Evolutionary conservation across 2,113 vertebrate species (phyloP).

Genomic region (Octodon degus): DNA sequence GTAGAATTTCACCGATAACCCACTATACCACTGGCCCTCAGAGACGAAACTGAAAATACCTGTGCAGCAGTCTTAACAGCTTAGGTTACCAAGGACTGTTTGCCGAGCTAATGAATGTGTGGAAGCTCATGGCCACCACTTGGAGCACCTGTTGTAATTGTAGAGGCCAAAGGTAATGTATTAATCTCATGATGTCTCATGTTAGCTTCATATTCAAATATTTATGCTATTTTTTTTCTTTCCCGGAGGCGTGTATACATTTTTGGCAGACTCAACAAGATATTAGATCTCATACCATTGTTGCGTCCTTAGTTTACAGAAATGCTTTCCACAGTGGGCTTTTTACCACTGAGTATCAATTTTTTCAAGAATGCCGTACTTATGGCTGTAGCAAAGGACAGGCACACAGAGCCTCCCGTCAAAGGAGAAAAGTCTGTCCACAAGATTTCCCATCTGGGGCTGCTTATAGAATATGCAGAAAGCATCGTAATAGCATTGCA

Average conservation of each 20-base stretch:
- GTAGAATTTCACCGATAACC: not conserved
- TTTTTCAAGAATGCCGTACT: slow-evolving; percentile 6
- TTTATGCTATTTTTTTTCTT: not conserved
- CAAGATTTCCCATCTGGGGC: not conserved
- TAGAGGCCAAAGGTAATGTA: not conserved
- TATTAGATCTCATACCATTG: not conserved
- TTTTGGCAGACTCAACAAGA: not conserved
- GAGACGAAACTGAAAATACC: not conserved
- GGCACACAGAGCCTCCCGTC: not conserved
- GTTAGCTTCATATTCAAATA: not conserved
- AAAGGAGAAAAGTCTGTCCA: not conserved
- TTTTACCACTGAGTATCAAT: not conserved
- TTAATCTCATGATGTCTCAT: not conserved
- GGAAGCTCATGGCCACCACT: not conserved
- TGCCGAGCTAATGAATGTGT: not conserved
- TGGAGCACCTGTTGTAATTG: not conserved
- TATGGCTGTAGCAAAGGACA: not conserved
- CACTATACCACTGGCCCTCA: not conserved
- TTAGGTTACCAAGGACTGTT: not conserved
- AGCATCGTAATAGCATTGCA: not conserved
- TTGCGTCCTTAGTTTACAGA: not conserved
- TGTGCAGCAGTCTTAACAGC: not conserved
- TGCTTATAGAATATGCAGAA: not conserved
- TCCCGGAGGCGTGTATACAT: not conserved
- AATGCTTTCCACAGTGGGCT: not conserved